Conservation (phyloP, 1,140 invertebrate genomes). For the Lamellibrachia luymesi region DNA sequence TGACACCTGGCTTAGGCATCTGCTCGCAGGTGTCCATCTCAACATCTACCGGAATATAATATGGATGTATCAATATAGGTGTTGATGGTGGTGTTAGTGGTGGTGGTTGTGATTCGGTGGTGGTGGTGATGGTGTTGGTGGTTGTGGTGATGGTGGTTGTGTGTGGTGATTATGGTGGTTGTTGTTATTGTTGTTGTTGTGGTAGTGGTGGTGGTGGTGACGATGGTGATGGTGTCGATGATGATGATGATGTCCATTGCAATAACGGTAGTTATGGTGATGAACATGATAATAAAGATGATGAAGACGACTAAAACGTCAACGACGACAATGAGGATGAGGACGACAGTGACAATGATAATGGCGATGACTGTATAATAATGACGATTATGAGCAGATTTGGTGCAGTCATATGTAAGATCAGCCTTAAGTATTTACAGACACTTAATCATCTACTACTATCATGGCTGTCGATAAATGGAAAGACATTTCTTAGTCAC, state of each 20-base stretch:
- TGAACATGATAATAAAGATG: too few species aligned
- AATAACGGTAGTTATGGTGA: too few species aligned
- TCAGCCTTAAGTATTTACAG: too few species aligned
- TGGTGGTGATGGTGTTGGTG: neutral
- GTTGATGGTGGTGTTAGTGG: neutral
- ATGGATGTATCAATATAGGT: neutral
- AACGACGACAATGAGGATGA: too few species aligned
- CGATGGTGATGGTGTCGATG: neutral
- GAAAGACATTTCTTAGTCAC: too few species aligned
- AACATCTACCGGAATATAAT: neutral
- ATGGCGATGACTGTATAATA: neutral
- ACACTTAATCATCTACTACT: too few species aligned
- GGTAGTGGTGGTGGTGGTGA: neutral
- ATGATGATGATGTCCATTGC: neutral
- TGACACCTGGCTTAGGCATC: neutral
- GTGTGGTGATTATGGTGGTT: neutral
- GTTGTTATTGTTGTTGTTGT: neutral
- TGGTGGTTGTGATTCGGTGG: neutral
- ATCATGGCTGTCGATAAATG: too few species aligned
- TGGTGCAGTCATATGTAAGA: too few species aligned
- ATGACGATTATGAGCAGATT: neutral
- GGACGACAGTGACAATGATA: neutral
- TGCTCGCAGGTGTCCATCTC: neutral
- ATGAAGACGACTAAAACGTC: too few species aligned
- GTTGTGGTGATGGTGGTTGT: neutral